Base-by-base conservation (phyloP, 2,113 vertebrate species). In the Epinephelus moara region DNA sequence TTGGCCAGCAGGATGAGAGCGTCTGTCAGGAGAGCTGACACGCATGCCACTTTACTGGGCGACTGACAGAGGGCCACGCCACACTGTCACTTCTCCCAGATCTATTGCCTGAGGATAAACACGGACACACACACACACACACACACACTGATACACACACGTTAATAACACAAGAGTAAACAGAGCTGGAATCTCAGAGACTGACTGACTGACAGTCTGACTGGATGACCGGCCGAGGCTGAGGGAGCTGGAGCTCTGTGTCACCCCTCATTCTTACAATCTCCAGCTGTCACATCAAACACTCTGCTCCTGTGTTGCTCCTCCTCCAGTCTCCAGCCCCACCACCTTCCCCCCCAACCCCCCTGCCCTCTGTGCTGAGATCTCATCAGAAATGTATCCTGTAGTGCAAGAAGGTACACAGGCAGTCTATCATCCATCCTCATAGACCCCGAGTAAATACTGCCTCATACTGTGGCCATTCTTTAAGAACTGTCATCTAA, bases 271-370 rank as follows among this genome's bases (percentile, higher is more conserved):
- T 95, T 95, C 94, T 91, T 87, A 94, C 94, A 89, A 96, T 95
- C 94, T 95, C 91, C 94, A 94, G 89, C 91, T 95, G 95, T 95
- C 95, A 95, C 94, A 93, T 95, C 94, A 95, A 94, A 94, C 93
- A 85, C 88, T 88, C 80, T 50, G 90, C 69, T 87, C 61, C 80
- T 18, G 70, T 79, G 52, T 60, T 47, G 75, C 90, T 67, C 89
- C 71, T 60, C 87, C 87, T 88, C 80, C 62, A 70, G 19, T 7
- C 79, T 67, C 70, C 50, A 70, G 19, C 72, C 37, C 80, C 85
- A 56, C 55, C 73, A 25, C 61, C 72, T n/a, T 49, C 69, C 75
- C 57, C 67, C 61, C 42, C 72, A 23, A 37, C 33, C 30, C 69
- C 77, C 55, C 15, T 4, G 14, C 37, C 78, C 27, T 45, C 59